These are phyloP conservation scores for Phytoseiulus persimilis DNA, from an alignment of 2,888 invertebrate genomes.

Conservation along the genomic window DNA sequence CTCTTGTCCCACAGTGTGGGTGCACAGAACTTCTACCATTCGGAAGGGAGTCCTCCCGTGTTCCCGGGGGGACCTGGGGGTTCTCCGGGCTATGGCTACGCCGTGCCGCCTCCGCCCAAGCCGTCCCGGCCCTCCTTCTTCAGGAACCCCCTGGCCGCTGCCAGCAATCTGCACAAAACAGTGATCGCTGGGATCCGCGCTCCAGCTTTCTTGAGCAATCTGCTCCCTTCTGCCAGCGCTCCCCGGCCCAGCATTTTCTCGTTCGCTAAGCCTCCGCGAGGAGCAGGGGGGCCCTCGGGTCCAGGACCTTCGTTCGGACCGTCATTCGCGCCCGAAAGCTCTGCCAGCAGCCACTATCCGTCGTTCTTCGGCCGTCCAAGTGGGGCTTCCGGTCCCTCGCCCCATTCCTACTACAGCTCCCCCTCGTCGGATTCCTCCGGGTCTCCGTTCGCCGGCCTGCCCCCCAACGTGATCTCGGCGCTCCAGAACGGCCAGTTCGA, in stretches of 20 bases:
- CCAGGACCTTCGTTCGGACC: slow-evolving; percentile 19
- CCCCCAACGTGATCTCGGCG: slow-evolving; percentile 16
- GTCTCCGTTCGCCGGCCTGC: slow-evolving; percentile 13
- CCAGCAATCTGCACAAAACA: slow-evolving; percentile 27
- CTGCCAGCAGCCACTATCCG: slow-evolving; percentile 16
- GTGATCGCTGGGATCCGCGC: slow-evolving; percentile 35
- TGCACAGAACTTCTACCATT: slow-evolving; percentile 25
- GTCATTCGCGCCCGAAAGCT: not conserved
- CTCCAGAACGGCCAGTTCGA: slow-evolving; percentile 33
- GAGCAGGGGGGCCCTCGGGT: not conserved
- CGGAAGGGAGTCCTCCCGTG: slow-evolving; percentile 10
- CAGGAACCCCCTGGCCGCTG: slow-evolving; percentile 28
- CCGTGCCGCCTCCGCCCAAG: not conserved
- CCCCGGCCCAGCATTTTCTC: slow-evolving; percentile 34
- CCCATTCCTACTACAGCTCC: not conserved
- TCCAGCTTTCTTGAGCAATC: slow-evolving; percentile 16
- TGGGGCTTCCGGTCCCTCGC: not conserved
- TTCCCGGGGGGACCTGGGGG: slow-evolving; percentile 8
- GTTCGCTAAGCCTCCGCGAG: slow-evolving; percentile 23
- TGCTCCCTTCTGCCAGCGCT: slow-evolving; percentile 15
- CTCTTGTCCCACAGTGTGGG: slow-evolving; percentile 6
- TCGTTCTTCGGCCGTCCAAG: slow-evolving; percentile 21
- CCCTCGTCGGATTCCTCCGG: not conserved
- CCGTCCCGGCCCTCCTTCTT: slow-evolving; percentile 32
- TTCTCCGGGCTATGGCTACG: not conserved